phyloP scores from a whole-genome alignment of 2,113 vertebrate genomes.

The Gymnorhina tibicen region DNA sequence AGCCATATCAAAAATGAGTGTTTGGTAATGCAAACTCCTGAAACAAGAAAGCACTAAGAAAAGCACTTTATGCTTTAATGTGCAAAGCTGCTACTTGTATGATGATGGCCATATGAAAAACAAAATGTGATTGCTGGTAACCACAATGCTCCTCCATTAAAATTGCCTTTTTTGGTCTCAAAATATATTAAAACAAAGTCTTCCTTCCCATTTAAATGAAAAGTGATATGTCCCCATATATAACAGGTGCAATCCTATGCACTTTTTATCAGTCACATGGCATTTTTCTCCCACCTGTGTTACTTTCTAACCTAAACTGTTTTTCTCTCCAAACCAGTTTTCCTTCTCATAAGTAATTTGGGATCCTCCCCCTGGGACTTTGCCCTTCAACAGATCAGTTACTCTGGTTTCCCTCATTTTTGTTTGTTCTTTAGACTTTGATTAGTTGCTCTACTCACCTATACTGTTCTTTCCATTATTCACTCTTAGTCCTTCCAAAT shows the following conservation, averaged over 20 bases:
- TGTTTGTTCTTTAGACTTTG: neutral
- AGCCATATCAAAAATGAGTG: neutral
- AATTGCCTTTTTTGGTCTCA: neutral
- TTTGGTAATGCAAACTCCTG: neutral
- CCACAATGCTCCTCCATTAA: neutral
- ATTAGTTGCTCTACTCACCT: neutral
- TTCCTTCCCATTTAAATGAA: neutral
- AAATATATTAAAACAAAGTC: neutral
- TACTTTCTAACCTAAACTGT: neutral
- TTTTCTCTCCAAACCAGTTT: neutral
- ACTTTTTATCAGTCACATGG: neutral
- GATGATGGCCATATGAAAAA: neutral
- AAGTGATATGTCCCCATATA: neutral
- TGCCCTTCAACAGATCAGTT: neutral
- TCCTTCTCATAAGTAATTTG: neutral
- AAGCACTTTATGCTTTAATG: neutral
- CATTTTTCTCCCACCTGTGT: neutral
- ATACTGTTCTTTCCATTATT: neutral
- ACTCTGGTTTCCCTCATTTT: neutral
- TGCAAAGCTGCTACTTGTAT: neutral
- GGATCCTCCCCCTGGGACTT: neutral
- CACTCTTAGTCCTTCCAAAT: neutral
- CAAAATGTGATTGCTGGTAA: neutral
- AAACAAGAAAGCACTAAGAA: neutral
- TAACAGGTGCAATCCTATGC: neutral